These are phyloP conservation scores for Melitaea cinxia DNA, from an alignment of 1,140 invertebrate species.

Conservation along the genomic window DNA sequence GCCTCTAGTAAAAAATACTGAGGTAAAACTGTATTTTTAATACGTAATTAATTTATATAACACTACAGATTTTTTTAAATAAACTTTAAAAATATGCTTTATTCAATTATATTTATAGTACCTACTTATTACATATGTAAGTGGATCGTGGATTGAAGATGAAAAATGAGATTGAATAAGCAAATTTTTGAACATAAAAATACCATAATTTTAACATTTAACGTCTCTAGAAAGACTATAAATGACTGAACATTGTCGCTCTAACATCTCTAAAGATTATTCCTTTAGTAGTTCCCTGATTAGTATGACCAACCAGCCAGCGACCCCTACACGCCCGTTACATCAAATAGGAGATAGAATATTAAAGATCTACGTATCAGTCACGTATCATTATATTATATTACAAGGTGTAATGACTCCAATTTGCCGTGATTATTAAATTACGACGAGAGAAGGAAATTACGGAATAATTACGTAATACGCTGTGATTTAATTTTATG, in stretches of 20 bases:
- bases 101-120: too few relatives aligned
- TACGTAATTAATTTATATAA: too few relatives aligned
- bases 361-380: constrained; percentile 52
- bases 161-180: too few relatives aligned
- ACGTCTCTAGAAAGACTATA: not conserved
- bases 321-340: constrained; percentile 35
- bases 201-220: not conserved
- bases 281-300: constrained; percentile 7
- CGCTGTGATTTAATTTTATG: not conserved
- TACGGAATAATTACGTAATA: not conserved
- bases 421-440: constrained; percentile 41
- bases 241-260: constrained; percentile 12
- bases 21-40: not conserved
- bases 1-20: too few relatives aligned
- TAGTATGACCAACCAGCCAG: constrained; percentile 20
- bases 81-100: too few relatives aligned
- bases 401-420: constrained; percentile 35
- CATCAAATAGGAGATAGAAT: constrained; percentile 64
- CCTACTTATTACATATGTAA: too few relatives aligned
- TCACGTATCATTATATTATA: constrained; percentile 40
- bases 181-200: too few relatives aligned
- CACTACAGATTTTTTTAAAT: too few relatives aligned
- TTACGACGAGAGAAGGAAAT: constrained; percentile 8
- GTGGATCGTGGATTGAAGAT: too few relatives aligned
- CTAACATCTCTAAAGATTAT: constrained; percentile 19